phyloP scores from a whole-genome alignment of 1,140 invertebrate genomes.

The Tetragnatha versicolor region DNA sequence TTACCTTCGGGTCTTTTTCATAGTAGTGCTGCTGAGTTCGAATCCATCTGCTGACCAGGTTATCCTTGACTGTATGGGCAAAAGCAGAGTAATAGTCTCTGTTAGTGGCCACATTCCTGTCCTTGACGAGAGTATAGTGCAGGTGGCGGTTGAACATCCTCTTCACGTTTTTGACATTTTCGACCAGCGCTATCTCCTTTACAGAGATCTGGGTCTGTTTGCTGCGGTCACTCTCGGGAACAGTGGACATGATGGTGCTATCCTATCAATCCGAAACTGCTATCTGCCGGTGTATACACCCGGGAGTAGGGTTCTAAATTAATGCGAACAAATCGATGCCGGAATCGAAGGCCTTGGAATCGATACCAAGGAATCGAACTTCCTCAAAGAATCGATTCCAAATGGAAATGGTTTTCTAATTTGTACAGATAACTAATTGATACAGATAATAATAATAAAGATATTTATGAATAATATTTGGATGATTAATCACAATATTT shows the following conservation, averaged over 20 bases:
- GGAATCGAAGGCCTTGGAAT: no score
- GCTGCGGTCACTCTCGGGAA: slow-evolving; percentile 75
- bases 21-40: slow-evolving; percentile 99
- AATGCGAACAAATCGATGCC: no score
- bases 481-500: no score
- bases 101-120: slow-evolving; percentile 97
- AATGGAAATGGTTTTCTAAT: no score
- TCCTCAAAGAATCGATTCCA: no score
- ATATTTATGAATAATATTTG: no score
- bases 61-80: slow-evolving; percentile 96
- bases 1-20: slow-evolving; percentile 98
- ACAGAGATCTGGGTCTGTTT: slow-evolving; percentile 98
- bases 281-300: no score
- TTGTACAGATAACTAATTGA: no score
- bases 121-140: slow-evolving; percentile 99
- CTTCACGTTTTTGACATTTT: slow-evolving; percentile 95
- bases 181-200: slow-evolving; percentile 92
- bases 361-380: no score
- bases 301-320: no score
- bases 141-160: slow-evolving; percentile 98
- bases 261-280: no score
- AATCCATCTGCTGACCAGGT: slow-evolving; percentile 98
- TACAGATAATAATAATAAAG: no score
- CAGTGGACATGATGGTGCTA: slow-evolving; percentile 63
- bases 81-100: slow-evolving; percentile 98